Evolutionary conservation across 2,113 vertebrate genomes (phyloP).

Genomic region (Galeopterus variegatus): DNA sequence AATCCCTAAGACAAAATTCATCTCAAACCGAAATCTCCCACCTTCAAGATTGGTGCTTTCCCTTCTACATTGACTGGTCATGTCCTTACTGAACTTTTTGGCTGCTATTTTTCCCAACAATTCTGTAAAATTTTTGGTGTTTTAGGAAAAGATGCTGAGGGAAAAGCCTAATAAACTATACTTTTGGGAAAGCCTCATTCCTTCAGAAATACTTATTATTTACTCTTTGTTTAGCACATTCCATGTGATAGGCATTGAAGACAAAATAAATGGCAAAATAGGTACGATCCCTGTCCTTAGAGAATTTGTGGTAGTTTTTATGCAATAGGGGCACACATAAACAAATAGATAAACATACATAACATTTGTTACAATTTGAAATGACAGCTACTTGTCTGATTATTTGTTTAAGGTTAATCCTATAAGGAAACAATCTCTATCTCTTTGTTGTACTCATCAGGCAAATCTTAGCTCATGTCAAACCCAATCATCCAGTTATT

Average conservation of each 20-base stretch:
- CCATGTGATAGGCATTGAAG: not conserved
- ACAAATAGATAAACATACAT: not conserved
- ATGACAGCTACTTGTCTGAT: not conserved
- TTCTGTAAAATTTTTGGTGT: not conserved
- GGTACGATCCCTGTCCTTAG: not conserved
- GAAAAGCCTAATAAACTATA: not conserved
- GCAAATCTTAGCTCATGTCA: not conserved
- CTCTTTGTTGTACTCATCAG: not conserved
- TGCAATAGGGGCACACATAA: not conserved
- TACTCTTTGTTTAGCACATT: not conserved
- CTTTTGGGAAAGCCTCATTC: not conserved
- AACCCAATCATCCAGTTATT: not conserved
- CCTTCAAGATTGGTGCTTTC: not conserved
- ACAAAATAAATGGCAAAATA: not conserved
- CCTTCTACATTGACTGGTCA: not conserved
- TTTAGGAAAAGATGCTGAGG: not conserved
- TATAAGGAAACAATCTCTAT: not conserved
- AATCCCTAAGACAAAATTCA: not conserved
- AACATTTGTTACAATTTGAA: not conserved
- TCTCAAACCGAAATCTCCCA: not conserved
- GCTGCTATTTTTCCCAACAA: not conserved
- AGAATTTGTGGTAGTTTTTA: not conserved
- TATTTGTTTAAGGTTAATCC: slow-evolving; percentile 12
- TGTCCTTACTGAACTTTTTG: not conserved
- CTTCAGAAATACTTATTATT: not conserved